phyloP scores from a whole-genome alignment of 2,113 vertebrate species.

The Hemichromis elongatus region DNA sequence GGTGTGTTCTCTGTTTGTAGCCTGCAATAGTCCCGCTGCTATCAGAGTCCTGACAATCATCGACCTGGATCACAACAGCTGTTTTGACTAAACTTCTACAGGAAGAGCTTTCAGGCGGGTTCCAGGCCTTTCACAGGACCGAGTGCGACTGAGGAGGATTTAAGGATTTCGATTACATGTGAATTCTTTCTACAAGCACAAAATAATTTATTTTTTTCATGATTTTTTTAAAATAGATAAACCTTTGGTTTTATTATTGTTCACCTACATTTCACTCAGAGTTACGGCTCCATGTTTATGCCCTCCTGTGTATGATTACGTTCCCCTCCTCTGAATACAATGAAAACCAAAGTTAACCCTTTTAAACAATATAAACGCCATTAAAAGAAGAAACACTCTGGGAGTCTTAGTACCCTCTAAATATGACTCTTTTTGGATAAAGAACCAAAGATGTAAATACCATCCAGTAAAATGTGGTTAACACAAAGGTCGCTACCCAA shows the following conservation, averaged over 20 bases:
- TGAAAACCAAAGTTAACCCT: background rate
- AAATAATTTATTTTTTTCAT: background rate
- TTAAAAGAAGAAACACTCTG: background rate
- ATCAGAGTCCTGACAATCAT: background rate
- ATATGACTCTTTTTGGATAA: background rate
- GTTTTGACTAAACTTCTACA: background rate
- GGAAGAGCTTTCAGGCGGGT: background rate
- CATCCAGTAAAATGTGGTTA: background rate
- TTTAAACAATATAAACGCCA: background rate
- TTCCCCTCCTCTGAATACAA: background rate
- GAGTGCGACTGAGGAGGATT: background rate
- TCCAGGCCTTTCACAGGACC: too few species aligned
- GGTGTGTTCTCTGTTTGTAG: background rate
- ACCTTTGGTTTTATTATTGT: too few species aligned
- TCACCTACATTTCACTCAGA: too few species aligned
- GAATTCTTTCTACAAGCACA: background rate
- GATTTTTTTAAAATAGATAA: too few species aligned
- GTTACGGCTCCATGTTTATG: background rate
- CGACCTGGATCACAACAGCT: background rate
- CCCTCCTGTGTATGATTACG: too few species aligned
- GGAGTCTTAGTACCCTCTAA: background rate
- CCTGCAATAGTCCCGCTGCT: background rate
- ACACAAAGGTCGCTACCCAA: too few species aligned
- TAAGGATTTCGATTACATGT: background rate
- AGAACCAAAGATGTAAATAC: background rate